Base-by-base conservation (phyloP, 2,797 vertebrate genomes). In the Myotis planiceps region DNA sequence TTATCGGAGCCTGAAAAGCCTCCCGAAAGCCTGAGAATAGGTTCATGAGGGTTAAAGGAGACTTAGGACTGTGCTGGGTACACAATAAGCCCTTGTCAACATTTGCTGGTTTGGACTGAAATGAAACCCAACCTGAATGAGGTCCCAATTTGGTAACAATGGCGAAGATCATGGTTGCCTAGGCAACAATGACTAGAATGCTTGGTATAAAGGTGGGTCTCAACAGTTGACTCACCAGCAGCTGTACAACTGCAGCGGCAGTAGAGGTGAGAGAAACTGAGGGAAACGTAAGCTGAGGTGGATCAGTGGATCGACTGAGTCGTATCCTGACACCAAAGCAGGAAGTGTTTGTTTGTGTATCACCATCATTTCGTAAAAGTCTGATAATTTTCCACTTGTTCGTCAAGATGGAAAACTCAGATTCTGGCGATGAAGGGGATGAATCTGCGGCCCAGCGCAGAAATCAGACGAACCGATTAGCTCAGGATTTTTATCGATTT, bases 401-500 rank as follows among this genome's bases (percentile, higher is more conserved):
- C 10, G 45, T 51, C 97, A 97, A 97, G 96, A 98, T 98, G 98
- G 99, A 99, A 98, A 99, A 98, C 98, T 99, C 99, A 81, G 99
- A 99, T 98, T 98, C 99, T 82, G 92, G 97, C 66, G 98, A 99
- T 94, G 99, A 99, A 98, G 98, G 98, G 87, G 98, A 98, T 93
- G 96, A 98, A 65, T 98, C 99, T 0, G 99, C 99, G 96, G 98
- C 98, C 3, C 99, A 99, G 63, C 98, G 98, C 51, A 98, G 98
- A 63, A 99, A 98, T 92, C 99, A 99, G 96, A 98, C 98, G 93
- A 99, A 99, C 95, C 99, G 99, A 16, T 97, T 99, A 53, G 98
- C 98, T 96, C 98, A 99, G 90, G 99, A 99, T 95, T 99, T 99
- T 98, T 99, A 99, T 97, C 99, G 99, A 96, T 99, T 99, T 98